These are phyloP conservation scores for Pangasius djambal DNA, from an alignment of 2,797 vertebrate genomes.

Conservation along the genomic window DNA sequence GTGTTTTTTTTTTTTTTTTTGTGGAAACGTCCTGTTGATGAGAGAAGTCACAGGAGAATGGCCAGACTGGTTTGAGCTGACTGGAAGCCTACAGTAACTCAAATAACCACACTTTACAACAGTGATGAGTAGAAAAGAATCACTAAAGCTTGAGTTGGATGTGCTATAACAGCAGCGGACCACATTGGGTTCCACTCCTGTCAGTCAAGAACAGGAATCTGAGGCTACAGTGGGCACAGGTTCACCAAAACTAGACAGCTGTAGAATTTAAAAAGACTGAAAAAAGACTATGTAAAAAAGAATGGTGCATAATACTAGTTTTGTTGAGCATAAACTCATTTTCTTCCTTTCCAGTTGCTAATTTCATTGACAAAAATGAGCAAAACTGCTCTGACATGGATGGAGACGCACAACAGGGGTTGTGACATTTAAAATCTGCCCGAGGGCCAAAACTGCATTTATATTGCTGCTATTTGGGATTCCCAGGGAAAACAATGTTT, in stretches of 20 bases:
- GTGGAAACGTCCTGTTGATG: neutral
- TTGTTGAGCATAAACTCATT: neutral
- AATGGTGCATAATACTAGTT: neutral
- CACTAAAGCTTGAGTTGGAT: neutral
- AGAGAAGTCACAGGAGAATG: neutral
- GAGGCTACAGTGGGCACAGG: neutral
- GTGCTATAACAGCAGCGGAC: neutral
- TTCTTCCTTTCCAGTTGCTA: neutral
- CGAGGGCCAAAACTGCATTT: neutral
- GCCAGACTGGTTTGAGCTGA: neutral
- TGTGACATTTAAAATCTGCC: neutral
- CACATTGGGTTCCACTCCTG: neutral
- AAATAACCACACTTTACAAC: neutral
- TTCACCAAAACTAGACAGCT: neutral
- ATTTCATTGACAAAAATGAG: neutral
- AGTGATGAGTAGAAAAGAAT: neutral
- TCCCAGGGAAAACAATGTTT: neutral
- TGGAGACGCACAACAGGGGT: neutral
- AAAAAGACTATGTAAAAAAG: neutral
- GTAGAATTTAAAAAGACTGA: neutral
- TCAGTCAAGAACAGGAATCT: neutral
- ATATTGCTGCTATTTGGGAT: neutral
- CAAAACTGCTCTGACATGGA: neutral
- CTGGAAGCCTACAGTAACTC: neutral
- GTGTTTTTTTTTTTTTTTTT: too few relatives aligned